Evolutionary conservation across 2,797 vertebrate species (phyloP).

Genomic region (Nasua narica): DNA sequence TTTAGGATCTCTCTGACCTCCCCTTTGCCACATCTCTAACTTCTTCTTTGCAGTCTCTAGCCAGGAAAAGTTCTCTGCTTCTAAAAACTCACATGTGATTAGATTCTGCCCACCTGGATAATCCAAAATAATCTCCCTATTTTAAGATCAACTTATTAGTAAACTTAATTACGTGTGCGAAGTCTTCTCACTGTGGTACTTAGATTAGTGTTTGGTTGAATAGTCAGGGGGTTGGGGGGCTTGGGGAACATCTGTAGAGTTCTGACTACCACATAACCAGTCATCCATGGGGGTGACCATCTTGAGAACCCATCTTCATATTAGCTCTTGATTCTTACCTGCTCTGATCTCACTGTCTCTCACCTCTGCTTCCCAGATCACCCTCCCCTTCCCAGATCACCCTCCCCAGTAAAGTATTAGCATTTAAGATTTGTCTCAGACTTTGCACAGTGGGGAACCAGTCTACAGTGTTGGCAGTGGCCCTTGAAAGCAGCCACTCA

Average conservation of each 20-base stretch:
- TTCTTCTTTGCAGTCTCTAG: neutral
- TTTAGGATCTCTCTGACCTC: neutral
- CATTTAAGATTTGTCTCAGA: neutral
- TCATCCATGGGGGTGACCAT: neutral
- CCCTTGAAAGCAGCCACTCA: neutral
- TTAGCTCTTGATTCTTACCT: neutral
- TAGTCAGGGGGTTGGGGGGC: neutral
- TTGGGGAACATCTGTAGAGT: neutral
- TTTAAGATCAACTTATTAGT: neutral
- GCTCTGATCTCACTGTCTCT: neutral
- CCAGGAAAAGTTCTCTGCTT: neutral
- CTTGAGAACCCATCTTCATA: neutral
- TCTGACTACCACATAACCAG: neutral
- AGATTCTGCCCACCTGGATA: neutral
- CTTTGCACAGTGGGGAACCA: neutral
- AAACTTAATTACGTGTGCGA: neutral
- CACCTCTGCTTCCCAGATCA: neutral
- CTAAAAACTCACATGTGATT: neutral
- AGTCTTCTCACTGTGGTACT: neutral
- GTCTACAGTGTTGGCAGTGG: neutral
- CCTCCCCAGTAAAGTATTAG: neutral
- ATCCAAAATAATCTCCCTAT: neutral
- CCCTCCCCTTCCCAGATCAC: neutral
- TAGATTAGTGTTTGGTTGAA: neutral
- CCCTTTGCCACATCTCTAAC: neutral